These are phyloP conservation scores for Philypnodon macrostomus DNA, from an alignment of 2,797 vertebrate species.

Conservation along the genomic window DNA sequence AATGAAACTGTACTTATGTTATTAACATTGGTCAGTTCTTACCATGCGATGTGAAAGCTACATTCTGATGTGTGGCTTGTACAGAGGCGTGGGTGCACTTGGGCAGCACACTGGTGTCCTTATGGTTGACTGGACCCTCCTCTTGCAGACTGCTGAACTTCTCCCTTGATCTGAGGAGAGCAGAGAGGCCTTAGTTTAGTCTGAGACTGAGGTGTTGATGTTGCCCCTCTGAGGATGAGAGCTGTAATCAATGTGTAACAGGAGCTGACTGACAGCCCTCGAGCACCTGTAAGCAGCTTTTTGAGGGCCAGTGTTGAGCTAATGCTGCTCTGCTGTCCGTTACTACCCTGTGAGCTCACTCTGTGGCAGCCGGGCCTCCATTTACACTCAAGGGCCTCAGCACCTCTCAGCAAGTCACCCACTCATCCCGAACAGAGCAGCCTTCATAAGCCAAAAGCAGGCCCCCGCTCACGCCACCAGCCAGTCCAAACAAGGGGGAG, in stretches of 20 bases:
- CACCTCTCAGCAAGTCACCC: constrained; percentile 66
- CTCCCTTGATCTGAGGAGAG: constrained; percentile 87
- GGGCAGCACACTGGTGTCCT: constrained; percentile 84
- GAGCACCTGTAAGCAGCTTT: constrained; percentile 64
- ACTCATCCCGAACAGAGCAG: constrained; percentile 71
- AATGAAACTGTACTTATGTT: too few species aligned
- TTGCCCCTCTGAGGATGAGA: constrained; percentile 21
- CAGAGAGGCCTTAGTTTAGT: constrained; percentile 37
- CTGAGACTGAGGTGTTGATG: constrained; percentile 36
- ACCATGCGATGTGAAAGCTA: constrained; percentile 88
- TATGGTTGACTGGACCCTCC: constrained; percentile 85
- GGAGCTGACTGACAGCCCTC: constrained; percentile 43
- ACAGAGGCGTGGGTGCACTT: constrained; percentile 84
- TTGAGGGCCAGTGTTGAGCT: constrained; percentile 53
- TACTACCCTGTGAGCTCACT: constrained; percentile 52
- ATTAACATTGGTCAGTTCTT: constrained; percentile 51
- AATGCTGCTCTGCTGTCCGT: constrained; percentile 42
- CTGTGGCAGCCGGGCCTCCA: constrained; percentile 50
- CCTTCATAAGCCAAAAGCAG: constrained; percentile 73
- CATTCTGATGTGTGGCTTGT: constrained; percentile 84
- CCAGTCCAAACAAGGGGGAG: constrained; percentile 67
- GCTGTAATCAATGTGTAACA: constrained; percentile 47
- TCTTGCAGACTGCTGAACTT: constrained; percentile 84
- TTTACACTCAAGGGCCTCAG: constrained; percentile 59
- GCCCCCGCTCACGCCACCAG: constrained; percentile 51